Evolutionary conservation across 2,797 vertebrate species (phyloP), one percentile per base, ranked within the genome.

Genomic region (Paratrypauchen microcephalus): DNA sequence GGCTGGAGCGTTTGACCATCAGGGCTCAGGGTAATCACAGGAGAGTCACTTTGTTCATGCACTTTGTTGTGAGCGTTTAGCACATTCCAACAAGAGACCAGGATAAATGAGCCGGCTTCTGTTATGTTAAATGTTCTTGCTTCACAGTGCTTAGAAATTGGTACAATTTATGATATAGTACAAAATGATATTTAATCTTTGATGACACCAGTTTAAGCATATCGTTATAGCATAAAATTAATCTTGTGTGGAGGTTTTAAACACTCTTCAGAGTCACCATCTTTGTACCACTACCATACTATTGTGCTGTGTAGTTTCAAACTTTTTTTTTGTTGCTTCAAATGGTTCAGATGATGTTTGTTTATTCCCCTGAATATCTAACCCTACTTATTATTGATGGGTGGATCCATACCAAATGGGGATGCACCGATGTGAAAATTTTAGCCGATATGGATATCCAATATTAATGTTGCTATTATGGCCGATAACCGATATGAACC

Each of bases 11-110:
- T 85, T 77, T 82, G 67, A 79, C 58, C 30, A 28, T 56, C 26
- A 28, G 50, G 41, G 65, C 78, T 81, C 70, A 66, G 3, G 72
- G 76, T 83, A 80, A 71, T 74, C 30, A 5, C 16, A 36, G 24
- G 26, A 72, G 65, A 72, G 47, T 78, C 60, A 74, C 77, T 52
- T 80, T 81, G 68, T 66, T 54, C 48, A 66, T 69, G 75, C 15
- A 67, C 62, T 80, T 87, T 75, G 55, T 80, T 68, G 71, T 57
- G 59, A 74, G 71, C 68, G 73, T 75, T 74, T 72, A 65, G 67
- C 56, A 78, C 57, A 69, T 50, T 39, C 60, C n/a, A 15, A 56
- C 60, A 62, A 69, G 58, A 79, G 23, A 67, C 52, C 23, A 55
- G 28, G 18, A 67, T 24, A 74, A 70, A 70, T 68, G 41, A 68